Evolutionary conservation across 2,888 invertebrate genomes (phyloP).

Genomic region (Litoditis marina): DNA sequence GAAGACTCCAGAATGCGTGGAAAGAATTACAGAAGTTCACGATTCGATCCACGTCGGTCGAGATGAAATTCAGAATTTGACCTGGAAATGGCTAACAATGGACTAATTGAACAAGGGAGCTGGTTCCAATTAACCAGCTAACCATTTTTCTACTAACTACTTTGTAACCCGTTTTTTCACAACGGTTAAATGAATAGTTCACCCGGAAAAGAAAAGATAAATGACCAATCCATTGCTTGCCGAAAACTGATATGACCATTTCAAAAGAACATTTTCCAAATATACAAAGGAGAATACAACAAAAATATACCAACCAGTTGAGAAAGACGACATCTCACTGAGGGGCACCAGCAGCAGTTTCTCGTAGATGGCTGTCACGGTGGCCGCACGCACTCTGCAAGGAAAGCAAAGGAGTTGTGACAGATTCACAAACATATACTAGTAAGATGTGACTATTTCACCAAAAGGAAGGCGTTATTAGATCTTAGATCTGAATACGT

Average conservation of each 20-base stretch:
- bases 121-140: no score
- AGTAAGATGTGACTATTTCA: no score
- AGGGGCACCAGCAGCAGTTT: constrained; percentile 48
- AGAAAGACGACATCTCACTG: constrained; percentile 18
- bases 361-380: constrained; percentile 79
- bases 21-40: constrained; percentile 93
- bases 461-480: no score
- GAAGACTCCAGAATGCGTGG: constrained; percentile 93
- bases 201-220: no score
- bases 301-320: constrained; percentile 11
- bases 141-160: no score
- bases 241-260: no score
- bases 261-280: no score
- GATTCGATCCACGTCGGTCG: constrained; percentile 89
- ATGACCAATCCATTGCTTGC: no score
- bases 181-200: no score
- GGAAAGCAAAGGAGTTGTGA: background rate
- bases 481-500: no score
- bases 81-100: constrained; percentile 69
- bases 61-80: constrained; percentile 92
- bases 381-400: constrained; percentile 75
- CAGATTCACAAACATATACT: background rate
- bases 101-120: no score
- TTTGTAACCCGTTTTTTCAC: background rate
- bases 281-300: no score